Evolutionary conservation across 2,797 vertebrate species (phyloP), one percentile per base, ranked within the genome.

Genomic region (Falco concolor): DNA sequence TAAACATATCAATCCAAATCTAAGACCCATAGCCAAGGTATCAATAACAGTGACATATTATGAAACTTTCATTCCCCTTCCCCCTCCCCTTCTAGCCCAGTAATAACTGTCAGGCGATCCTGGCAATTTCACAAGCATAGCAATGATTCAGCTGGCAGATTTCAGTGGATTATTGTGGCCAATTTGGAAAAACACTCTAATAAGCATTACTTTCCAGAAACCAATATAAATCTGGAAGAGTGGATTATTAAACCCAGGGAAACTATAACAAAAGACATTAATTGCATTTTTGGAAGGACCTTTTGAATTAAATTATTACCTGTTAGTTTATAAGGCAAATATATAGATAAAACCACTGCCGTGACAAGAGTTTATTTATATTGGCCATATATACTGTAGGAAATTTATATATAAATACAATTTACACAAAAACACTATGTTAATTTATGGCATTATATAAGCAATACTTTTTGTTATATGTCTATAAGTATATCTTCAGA

Each of bases 81-180:
- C 87, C 93, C 91, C 90, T 96, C 96, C 86, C 64, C 42, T 95
- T 47, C 86, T 45, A 64, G 42, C 86, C 93, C 94, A 89, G 59
- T 94, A 97, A 96, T 91, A 96, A 96, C 85, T 94, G 95, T 96
- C 94, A 97, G 94, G 95, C 84, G 57, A 87, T 86, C 89, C 95
- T 97, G 97, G 96, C 97, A 97, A 86, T 90, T 90, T 94, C 97
- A 97, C 97, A 97, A 96, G 92, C 92, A 92, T 82, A 94, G 97
- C 96, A 96, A 78, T 96, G 97, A 97, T 97, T 97, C 96, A 95
- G 92, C 84, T 97, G 97, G 97, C 97, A 96, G 93, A 80, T 93
- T 95, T 95, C 92, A 90, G 89, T 96, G 92, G 85, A 96, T 95
- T 95, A 97, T 94, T 95, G 93, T 92, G 95, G 97, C 97, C 97